A percentile compares a stretch with the other conserved stretches of the same genome.
Evolutionary conservation across 2,888 invertebrate genomes (phyloP).

Genomic region (Trissoscelio sp.): DNA sequence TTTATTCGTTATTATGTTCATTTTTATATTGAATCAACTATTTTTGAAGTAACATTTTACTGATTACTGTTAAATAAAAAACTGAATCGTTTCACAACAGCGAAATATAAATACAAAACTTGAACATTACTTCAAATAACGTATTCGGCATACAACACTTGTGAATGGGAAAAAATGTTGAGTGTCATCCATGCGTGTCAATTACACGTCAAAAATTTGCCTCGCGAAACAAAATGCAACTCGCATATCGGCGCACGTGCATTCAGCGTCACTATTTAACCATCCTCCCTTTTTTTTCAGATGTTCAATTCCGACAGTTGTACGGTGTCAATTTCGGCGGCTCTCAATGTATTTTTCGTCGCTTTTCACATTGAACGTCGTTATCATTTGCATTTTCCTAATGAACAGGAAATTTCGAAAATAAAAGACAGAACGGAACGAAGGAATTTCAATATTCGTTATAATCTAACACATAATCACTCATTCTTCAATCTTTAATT

Average conservation of each 20-base stretch:
- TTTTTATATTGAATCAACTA: not conserved
- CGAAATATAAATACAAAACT: constrained; percentile 1
- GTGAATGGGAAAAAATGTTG: constrained; percentile 11
- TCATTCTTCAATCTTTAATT: not conserved
- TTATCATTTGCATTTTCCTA: not conserved
- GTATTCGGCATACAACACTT: not conserved
- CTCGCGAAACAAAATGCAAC: constrained; percentile 2
- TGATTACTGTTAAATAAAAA: constrained; percentile 7
- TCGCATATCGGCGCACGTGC: not conserved
- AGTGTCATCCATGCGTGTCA: constrained; percentile 38
- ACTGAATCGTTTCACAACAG: constrained; percentile 5
- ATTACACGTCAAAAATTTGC: constrained; percentile 32
- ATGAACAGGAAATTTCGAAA: not conserved
- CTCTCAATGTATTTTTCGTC: not conserved
- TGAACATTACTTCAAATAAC: constrained; percentile 23
- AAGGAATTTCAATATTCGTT: not conserved
- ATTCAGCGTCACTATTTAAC: constrained; percentile 4
- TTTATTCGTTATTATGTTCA: too few species aligned
- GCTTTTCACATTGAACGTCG: too few species aligned
- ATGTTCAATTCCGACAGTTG: constrained; percentile 6
- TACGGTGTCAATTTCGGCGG: constrained; percentile 1
- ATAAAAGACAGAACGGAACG: not conserved
- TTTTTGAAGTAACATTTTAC: not conserved
- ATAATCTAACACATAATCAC: not conserved
- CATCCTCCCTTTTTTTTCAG: constrained; percentile 5